Base-by-base conservation (phyloP, 2,888 invertebrate genomes). In the Dascillus cervinus region DNA sequence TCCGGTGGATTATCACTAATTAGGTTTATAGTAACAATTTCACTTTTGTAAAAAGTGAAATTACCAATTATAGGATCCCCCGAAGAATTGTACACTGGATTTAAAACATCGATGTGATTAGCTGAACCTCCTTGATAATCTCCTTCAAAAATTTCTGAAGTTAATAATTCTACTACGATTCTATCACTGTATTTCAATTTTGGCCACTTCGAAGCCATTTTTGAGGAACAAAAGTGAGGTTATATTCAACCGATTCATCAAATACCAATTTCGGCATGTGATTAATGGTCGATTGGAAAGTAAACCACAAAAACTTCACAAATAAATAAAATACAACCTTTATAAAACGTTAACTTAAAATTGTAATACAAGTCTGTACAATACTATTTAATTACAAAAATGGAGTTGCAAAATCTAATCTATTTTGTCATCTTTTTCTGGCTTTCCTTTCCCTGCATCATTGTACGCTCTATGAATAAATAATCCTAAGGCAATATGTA, bases 381-480 rank as follows among this genome's bases (percentile, higher is more conserved):
- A n/a, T n/a, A n/a, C n/a, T n/a, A n/a, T n/a, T n/a, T n/a, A n/a
- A n/a, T n/a, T n/a, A n/a, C n/a, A n/a, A n/a, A n/a, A n/a, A n/a
- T n/a, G n/a, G n/a, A n/a, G n/a, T n/a, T n/a, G n/a, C n/a, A n/a
- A 11, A 19, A 28, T 29, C 44, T 47, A 60, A 35, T 60, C 60
- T 21, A 57, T 44, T 41, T 61, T 61, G 29, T 55, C 58, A 35
- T 50, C 47, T 47, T 62, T 62, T 2, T 49, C 49, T n/a, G 43
- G 33, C 37, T 44, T 51, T 26, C 53, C 23, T 52, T 58, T 69
- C 6, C 60, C 73, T 8, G 64, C 39, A 44, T 73, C 63, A 45
- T 75, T 77, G 59, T 86, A 88, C 0, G 87, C 87, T 52, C 73
- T 74, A 56, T 79, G 82, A 50, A 89, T 84, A 55, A 84, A 88